Evolutionary conservation across 1,140 invertebrate genomes (phyloP).

Genomic region (Probaryconus sp.): DNA sequence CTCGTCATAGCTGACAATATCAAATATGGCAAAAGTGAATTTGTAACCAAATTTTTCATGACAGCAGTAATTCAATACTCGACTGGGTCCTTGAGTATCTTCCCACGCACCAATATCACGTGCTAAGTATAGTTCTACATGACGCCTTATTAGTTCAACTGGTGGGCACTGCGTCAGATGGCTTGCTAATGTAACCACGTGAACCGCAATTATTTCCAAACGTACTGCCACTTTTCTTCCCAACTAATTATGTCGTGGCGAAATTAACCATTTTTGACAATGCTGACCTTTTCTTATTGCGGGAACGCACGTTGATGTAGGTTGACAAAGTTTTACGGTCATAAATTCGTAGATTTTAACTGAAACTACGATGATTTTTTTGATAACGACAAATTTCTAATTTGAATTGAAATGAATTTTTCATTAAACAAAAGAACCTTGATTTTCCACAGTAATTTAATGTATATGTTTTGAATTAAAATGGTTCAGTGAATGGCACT

Average conservation of each 20-base stretch:
- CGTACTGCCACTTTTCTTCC: constrained; percentile 24
- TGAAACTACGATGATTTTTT: no score
- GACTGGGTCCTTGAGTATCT: constrained; percentile 69
- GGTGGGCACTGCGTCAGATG: constrained; percentile 50
- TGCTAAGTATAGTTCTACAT: constrained; percentile 66
- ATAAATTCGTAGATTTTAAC: no score
- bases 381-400: no score
- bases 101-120: constrained; percentile 65
- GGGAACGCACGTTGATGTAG: constrained; percentile 14
- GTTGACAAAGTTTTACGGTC: constrained; percentile 20
- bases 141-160: constrained; percentile 70
- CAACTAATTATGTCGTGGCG: constrained; percentile 25
- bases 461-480: no score
- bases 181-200: constrained; percentile 42
- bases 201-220: constrained; percentile 41
- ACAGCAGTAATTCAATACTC: constrained; percentile 62
- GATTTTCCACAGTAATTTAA: no score
- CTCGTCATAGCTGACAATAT: background rate
- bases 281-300: constrained; percentile 34
- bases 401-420: no score
- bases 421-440: no score
- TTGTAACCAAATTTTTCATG: constrained; percentile 52
- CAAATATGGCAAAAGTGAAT: constrained; percentile 8
- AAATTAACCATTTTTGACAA: constrained; percentile 41
- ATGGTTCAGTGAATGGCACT: no score